Evolutionary conservation across 2,888 invertebrate genomes (phyloP), one percentile per base, ranked within the genome.

Genomic region (Agonopterix alstromeriana): DNA sequence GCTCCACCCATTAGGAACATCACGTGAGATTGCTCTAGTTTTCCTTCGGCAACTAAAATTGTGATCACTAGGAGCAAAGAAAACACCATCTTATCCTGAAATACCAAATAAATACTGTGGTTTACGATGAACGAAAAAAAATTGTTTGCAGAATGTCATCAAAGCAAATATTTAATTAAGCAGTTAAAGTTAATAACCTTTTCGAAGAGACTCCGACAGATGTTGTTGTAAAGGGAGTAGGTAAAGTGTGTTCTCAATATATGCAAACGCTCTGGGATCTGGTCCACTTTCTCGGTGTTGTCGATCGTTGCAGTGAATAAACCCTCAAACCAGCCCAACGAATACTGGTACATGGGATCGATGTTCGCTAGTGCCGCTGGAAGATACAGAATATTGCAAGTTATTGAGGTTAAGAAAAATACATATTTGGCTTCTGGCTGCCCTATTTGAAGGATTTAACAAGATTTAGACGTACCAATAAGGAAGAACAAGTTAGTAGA

Each of bases 301-400:
- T 97, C 96, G 52, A 98, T 98, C 12, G 96, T 93, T 44, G 93
- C 89, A 61, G 94, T 93, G 77, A 95, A 98, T 35, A 98, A 89
- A 59, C 95, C 94, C 66, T 98, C 95, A 77, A 97, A 98, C 98
- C 98, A 98, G 2, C 92, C 92, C 61, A 98, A 86, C 0, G 98
- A 98, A 77, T 98, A 98, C 75, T 98, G 98, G 80, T 98, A 98
- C 98, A 98, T 98, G 1, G 98, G 97, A 84, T 98, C 98, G 58
- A 98, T 96, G 67, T 95, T 94, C 5, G 97, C 94, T 67, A 98
- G 82, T 50, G 97, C 95, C 51, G 93, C 95, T 94, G 27, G 5
- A 27, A 27, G 27, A 27, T 27, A 27, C 27, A 27, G 27, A 7
- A 27, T 7, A 27, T 27, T 5, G 27, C 27, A 27, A 27, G 1